phyloP scores from a whole-genome alignment of 2,113 vertebrate species.

The Oxyruncus cristatus region DNA sequence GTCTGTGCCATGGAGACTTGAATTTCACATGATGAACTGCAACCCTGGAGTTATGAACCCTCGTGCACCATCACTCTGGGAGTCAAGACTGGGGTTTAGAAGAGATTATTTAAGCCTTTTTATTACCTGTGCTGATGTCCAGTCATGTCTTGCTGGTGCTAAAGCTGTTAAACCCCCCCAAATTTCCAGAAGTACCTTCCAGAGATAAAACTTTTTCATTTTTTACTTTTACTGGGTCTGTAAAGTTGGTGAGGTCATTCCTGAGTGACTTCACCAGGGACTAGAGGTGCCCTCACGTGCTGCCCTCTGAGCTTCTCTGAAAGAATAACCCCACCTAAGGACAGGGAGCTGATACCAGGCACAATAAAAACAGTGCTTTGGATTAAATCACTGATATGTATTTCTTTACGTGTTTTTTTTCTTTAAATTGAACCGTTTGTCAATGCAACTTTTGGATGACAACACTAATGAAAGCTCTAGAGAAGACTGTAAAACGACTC shows the following conservation, averaged over 20 bases:
- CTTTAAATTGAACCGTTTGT: neutral
- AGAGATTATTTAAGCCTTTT: neutral
- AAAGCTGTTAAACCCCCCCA: neutral
- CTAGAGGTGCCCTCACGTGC: neutral
- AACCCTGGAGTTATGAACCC: neutral
- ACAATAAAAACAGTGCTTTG: neutral
- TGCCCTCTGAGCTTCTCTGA: neutral
- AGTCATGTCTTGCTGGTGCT: neutral
- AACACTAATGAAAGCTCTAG: neutral
- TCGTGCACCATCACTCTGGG: neutral
- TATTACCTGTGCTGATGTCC: neutral
- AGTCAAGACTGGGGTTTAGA: neutral
- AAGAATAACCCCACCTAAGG: neutral
- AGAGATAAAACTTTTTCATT: neutral
- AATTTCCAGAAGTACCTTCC: neutral
- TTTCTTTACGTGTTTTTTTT: neutral
- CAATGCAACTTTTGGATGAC: neutral
- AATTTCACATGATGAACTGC: neutral
- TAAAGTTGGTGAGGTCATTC: neutral
- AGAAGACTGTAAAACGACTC: neutral
- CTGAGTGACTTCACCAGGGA: neutral
- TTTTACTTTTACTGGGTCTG: neutral
- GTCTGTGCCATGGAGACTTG: neutral
- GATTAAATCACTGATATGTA: neutral
- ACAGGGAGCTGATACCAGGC: too few relatives aligned